A percentile compares a stretch with the other conserved stretches of the same genome.
phyloP scores from a whole-genome alignment of 2,888 invertebrate species.

The Petrolisthes manimaculis region DNA sequence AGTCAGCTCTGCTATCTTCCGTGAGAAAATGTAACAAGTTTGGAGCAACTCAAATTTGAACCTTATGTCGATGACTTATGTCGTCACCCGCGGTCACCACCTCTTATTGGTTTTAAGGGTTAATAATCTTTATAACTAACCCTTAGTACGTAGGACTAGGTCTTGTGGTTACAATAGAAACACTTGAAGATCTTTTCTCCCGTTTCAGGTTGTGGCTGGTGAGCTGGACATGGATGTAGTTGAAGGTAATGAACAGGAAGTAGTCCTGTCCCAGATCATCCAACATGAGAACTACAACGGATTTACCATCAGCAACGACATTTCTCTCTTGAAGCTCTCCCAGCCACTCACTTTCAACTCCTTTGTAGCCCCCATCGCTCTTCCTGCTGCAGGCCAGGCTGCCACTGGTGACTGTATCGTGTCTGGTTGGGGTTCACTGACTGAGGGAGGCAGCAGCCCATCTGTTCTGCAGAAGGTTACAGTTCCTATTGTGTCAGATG shows the following conservation, averaged over 20 bases:
- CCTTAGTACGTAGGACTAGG: too few relatives aligned
- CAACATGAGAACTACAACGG: slow-evolving; percentile 44
- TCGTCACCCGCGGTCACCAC: too few relatives aligned
- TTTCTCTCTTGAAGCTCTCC: slow-evolving; percentile 38
- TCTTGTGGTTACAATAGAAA: too few relatives aligned
- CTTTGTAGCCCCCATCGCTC: slow-evolving; percentile 18
- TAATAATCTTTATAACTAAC: too few relatives aligned
- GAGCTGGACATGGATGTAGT: slow-evolving; percentile 12
- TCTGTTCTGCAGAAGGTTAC: slow-evolving; percentile 21
- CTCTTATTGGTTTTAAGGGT: too few relatives aligned
- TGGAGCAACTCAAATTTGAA: too few relatives aligned
- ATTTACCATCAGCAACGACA: slow-evolving; percentile 44
- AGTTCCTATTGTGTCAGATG: slow-evolving; percentile 29
- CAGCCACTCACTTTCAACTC: slow-evolving; percentile 37
- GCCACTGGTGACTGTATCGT: slow-evolving; percentile 27
- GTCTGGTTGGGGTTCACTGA: slow-evolving; percentile 31
- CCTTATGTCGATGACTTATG: too few relatives aligned
- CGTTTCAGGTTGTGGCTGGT: slow-evolving; percentile 45
- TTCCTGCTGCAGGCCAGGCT: slow-evolving; percentile 37
- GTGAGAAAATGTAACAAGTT: too few relatives aligned
- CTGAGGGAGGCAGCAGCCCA: slow-evolving; percentile 31
- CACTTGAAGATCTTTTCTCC: too few relatives aligned
- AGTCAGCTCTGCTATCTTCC: too few relatives aligned
- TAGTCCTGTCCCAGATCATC: slow-evolving; percentile 35
- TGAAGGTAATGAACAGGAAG: slow-evolving; percentile 49